A percentile compares a stretch with the other conserved stretches of the same genome.
phyloP scores from a whole-genome alignment of 2,888 invertebrate species.

The Caenorhabditis uteleia region DNA sequence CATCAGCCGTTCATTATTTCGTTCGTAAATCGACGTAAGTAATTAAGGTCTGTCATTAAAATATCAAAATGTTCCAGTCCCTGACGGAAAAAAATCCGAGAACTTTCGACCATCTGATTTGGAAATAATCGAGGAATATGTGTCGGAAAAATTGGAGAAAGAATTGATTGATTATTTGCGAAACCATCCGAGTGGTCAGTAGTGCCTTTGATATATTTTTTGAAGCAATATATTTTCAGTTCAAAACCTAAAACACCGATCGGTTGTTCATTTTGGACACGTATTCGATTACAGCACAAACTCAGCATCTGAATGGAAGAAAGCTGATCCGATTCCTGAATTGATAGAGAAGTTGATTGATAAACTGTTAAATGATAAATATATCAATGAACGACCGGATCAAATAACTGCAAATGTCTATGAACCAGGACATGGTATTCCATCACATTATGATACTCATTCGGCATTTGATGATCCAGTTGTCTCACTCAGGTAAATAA shows the following conservation, averaged over 20 bases:
- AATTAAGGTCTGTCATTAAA: conserved; percentile 2
- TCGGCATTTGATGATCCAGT: conserved; percentile 90
- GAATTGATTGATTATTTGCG: conserved; percentile 25
- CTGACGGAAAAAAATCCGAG: conserved; percentile 25
- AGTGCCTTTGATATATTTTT: too few species aligned
- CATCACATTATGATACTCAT: conserved; percentile 92
- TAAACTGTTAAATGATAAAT: conserved; percentile 27
- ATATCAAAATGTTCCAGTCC: conserved; percentile 39
- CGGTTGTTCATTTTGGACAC: conserved; percentile 65
- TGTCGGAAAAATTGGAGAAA: conserved; percentile 40
- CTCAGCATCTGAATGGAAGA: conserved; percentile 40
- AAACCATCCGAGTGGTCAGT: conserved; percentile 31
- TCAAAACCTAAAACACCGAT: conserved; percentile 58
- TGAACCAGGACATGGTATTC: conserved; percentile 78
- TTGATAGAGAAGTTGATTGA: conserved; percentile 43
- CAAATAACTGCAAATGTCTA: conserved; percentile 72
- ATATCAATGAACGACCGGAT: conserved; percentile 47
- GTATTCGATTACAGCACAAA: conserved; percentile 64
- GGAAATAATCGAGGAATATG: conserved; percentile 50
- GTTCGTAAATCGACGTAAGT: conserved; percentile 45
- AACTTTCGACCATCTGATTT: conserved; percentile 50
- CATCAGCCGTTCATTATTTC: conserved; percentile 55
- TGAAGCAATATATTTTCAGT: conserved; percentile 11
- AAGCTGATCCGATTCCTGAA: conserved; percentile 47
- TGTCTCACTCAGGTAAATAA: conserved; percentile 79